Conservation (phyloP, 2,797 vertebrate genomes). For the Manis crassicaudata region DNA sequence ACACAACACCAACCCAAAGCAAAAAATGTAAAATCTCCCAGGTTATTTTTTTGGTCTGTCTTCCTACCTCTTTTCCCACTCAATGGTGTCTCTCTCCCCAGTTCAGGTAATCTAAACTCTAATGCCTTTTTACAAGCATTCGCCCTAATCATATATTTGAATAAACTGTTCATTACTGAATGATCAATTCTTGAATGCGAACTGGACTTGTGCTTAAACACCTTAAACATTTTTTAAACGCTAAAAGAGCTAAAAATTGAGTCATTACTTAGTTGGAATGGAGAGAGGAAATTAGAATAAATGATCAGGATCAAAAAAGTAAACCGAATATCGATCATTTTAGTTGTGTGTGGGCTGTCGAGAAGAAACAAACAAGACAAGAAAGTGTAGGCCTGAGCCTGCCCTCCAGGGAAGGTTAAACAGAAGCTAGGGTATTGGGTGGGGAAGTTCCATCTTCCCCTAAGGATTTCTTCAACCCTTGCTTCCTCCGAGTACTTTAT, state of each 20-base stretch:
- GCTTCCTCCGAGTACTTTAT: not conserved
- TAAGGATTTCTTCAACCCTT: not conserved
- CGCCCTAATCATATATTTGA: not conserved
- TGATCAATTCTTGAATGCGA: constrained; percentile 20
- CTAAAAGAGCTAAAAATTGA: too few relatives aligned
- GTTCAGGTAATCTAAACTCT: not conserved
- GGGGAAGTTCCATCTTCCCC: not conserved
- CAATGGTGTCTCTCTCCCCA: not conserved
- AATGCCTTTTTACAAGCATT: not conserved
- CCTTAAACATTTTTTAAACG: not conserved
- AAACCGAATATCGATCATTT: not conserved
- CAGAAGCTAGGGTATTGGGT: not conserved
- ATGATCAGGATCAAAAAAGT: constrained; percentile 6
- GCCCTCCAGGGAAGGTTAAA: not conserved
- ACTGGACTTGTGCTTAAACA: constrained; percentile 33
- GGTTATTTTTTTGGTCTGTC: not conserved
- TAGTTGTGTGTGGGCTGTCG: not conserved
- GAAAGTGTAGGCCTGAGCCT: not conserved
- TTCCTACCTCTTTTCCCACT: not conserved
- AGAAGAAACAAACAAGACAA: not conserved
- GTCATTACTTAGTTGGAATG: not conserved
- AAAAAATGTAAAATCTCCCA: not conserved
- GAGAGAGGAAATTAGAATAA: not conserved
- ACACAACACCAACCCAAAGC: constrained; percentile 17
- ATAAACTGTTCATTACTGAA: not conserved